Conservation (phyloP, 2,113 vertebrate species). For the Struthidea cinerea region DNA sequence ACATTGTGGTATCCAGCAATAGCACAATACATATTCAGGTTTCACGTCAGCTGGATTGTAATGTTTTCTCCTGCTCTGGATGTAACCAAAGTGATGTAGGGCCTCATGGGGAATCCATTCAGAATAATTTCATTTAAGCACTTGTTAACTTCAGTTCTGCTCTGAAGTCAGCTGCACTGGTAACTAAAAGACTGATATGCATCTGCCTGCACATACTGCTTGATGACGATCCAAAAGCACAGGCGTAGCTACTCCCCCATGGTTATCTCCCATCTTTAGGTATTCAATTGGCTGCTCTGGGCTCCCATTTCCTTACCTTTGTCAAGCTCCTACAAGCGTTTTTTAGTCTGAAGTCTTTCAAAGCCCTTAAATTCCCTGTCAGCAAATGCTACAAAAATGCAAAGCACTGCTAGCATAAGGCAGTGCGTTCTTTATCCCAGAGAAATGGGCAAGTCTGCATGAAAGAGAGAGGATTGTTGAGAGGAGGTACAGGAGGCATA, state of each 20-base stretch:
- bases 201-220: not conserved
- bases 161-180: not conserved
- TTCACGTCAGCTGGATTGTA: not conserved
- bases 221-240: not conserved
- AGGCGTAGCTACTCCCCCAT: not conserved
- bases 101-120: not conserved
- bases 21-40: not conserved
- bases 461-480: not conserved
- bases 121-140: not conserved
- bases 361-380: not conserved
- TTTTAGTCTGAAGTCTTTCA: not conserved
- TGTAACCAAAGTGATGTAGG: not conserved
- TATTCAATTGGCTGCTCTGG: not conserved
- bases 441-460: not conserved
- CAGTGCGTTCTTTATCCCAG: not conserved
- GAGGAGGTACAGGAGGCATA: not conserved
- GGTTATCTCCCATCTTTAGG: not conserved
- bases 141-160: not conserved
- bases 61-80: not conserved
- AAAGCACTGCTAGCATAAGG: not conserved
- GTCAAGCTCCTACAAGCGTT: not conserved
- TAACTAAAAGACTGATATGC: not conserved
- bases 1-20: not conserved
- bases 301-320: not conserved
- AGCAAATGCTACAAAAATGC: not conserved